These are phyloP conservation scores for Microtus montanus DNA, from an alignment of 2,113 vertebrate species.

Conservation along the genomic window DNA sequence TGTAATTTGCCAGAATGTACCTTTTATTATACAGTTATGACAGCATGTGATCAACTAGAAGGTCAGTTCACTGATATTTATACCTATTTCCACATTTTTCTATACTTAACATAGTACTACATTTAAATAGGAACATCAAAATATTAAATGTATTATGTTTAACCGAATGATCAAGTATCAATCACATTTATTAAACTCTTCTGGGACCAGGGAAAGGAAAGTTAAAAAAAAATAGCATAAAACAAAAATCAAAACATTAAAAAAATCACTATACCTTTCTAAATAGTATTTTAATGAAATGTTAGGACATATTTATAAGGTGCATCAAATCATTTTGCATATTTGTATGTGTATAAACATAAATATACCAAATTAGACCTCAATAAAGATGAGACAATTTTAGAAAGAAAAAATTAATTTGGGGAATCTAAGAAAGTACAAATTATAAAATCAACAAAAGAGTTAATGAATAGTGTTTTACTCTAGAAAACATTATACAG, in stretches of 20 bases:
- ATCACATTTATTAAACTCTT: not conserved
- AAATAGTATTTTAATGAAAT: constrained; percentile 7
- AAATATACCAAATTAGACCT: not conserved
- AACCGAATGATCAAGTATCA: not conserved
- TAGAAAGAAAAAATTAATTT: not conserved
- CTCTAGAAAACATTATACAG: constrained; percentile 31
- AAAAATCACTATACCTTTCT: not conserved
- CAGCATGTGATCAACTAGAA: not conserved
- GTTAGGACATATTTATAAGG: not conserved
- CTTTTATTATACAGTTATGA: not conserved
- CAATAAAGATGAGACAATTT: not conserved
- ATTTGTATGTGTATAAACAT: not conserved
- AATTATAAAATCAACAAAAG: constrained; percentile 10
- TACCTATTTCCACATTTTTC: not conserved
- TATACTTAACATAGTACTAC: not conserved
- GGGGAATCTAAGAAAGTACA: not conserved
- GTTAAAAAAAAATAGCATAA: not conserved
- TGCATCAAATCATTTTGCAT: not conserved
- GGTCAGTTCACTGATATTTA: not conserved
- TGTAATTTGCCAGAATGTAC: not conserved
- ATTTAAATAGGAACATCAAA: constrained; percentile 17
- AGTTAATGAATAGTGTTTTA: not conserved
- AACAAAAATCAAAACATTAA: constrained; percentile 15
- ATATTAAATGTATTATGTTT: not conserved
- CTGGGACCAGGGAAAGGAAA: not conserved